Base-by-base conservation (phyloP, 2,888 invertebrate genomes). In the Xestia c-nigrum region DNA sequence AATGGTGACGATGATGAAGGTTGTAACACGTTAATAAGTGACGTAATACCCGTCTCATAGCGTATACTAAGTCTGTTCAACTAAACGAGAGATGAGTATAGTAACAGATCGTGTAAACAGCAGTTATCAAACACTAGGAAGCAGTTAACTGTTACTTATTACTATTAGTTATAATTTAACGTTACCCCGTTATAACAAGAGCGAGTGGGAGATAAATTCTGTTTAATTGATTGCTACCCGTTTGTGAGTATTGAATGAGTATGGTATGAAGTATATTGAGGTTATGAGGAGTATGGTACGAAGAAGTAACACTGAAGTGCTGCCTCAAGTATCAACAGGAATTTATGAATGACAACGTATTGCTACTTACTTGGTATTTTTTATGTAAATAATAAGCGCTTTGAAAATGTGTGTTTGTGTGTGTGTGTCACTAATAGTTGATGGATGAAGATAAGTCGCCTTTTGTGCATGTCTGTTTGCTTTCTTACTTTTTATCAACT, bases 91-190 rank as follows among this genome's bases (percentile, higher is more conserved):
- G 72, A 79, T 52, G 67, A 76, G 61, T 81, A 38, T 52, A 66
- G 40, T 66, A 77, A 64, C 65, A 72, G 70, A 80, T 72, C 65
- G 63, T 68, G 73, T 75, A 80, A 84, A 83, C 73, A 78, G 66
- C 50, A 69, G 78, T 85, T 71, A 76, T 52, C 67, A 72, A 80
- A 71, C 46, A 38, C 9, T 31, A 47, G 67, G 57, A 75, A 85
- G 9, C 38, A 19, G 66, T 69, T 65, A 77, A 83, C 68, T 64
- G 69, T 67, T 71, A 69, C 78, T 52, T 76, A 84, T 82, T 87
- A 82, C 47, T 76, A 84, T 82, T 87, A 82, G 80, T 72, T 78
- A 80, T 69, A 84, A 84, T 65, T 83, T 76, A 84, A 55, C 74
- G 67, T 72, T 81, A 72, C 38, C 66, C 73, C 75, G 72, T 79